phyloP scores from a whole-genome alignment of 2,888 invertebrate species.

The Ecliptopera silaceata region DNA sequence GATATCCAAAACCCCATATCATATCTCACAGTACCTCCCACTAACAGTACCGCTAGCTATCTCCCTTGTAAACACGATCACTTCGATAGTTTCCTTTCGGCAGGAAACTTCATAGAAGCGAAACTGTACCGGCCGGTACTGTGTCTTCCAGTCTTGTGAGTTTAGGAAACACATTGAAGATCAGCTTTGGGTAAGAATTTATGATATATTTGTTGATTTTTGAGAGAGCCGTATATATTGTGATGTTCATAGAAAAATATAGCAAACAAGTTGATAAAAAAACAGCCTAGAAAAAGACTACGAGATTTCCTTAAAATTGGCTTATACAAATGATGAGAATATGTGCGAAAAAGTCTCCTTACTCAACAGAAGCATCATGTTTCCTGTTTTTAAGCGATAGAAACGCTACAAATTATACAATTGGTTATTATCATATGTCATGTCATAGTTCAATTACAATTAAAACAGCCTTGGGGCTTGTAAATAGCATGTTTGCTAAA shows the following conservation, averaged over 20 bases:
- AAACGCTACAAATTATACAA: no score
- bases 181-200: slow-evolving; percentile 89
- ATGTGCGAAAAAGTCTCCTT: no score
- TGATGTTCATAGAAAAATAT: no score
- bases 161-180: slow-evolving; percentile 91
- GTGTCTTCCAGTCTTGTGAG: slow-evolving; percentile 91
- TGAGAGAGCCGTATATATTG: no score
- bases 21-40: slow-evolving; percentile 45
- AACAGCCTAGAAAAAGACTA: no score
- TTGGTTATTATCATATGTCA: no score
- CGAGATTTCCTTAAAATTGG: no score
- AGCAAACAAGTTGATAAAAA: no score
- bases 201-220: not conserved
- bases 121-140: slow-evolving; percentile 88
- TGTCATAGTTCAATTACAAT: not conserved
- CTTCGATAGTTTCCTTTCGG: slow-evolving; percentile 77
- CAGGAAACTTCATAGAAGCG: slow-evolving; percentile 87
- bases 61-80: slow-evolving; percentile 61
- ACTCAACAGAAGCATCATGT: no score
- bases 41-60: slow-evolving; percentile 63
- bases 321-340: no score
- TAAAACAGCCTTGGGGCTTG: not conserved
- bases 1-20: slow-evolving; percentile 18
- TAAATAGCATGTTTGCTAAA: not conserved
- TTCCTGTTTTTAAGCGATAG: no score